Evolutionary conservation across 2,113 vertebrate species (phyloP).

Genomic region (Perca flavescens): DNA sequence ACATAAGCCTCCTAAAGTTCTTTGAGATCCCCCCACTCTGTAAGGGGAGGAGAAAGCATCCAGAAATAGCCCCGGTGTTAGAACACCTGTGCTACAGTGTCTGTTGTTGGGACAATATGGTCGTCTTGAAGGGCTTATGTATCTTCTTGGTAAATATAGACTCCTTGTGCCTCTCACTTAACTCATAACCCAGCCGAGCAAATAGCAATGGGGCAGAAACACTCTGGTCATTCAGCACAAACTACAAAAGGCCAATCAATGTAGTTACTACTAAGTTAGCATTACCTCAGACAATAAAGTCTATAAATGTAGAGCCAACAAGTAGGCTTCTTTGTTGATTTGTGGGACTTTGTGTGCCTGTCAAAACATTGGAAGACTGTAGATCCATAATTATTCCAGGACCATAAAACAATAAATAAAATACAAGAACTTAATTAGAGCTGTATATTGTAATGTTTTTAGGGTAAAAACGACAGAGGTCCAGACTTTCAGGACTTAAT

Average conservation of each 20-base stretch:
- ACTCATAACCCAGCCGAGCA: constrained; percentile 25
- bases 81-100: constrained; percentile 77
- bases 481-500: not conserved
- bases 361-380: not conserved
- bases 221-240: not conserved
- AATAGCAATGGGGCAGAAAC: constrained; percentile 37
- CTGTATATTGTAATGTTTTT: too few relatives aligned
- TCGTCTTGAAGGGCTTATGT: constrained; percentile 57
- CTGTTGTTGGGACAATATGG: constrained; percentile 79
- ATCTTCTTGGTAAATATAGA: constrained; percentile 69
- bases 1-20: constrained; percentile 77
- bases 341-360: not conserved
- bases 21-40: constrained; percentile 70
- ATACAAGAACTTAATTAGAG: too few relatives aligned
- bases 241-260: not conserved
- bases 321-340: not conserved
- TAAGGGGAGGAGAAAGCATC: constrained; percentile 71
- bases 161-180: constrained; percentile 46
- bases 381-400: not conserved
- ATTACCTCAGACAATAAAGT: not conserved
- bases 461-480: too few relatives aligned
- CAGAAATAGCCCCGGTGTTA: constrained; percentile 69
- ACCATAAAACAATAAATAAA: not conserved
- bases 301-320: not conserved
- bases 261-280: not conserved